Conservation (phyloP, 2,888 invertebrate genomes). For the Calliopum simillimum region DNA sequence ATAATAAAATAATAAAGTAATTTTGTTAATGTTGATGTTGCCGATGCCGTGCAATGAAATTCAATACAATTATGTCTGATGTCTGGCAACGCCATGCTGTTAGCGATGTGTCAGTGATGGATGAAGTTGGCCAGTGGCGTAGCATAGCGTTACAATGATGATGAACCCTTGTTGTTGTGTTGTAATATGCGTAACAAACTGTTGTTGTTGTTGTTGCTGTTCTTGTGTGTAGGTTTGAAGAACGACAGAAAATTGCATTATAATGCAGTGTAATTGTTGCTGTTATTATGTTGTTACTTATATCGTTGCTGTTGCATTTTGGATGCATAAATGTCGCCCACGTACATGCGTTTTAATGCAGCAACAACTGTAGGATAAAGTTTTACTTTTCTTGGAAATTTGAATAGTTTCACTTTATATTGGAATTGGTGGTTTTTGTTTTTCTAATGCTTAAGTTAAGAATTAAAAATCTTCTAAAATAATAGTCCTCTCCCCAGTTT, state of each 20-base stretch:
- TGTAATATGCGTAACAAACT: neutral
- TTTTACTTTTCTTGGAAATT: too few relatives aligned
- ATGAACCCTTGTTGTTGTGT: neutral
- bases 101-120: neutral
- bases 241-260: slow-evolving; percentile 8
- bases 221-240: neutral
- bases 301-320: neutral
- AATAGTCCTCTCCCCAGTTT: too few relatives aligned
- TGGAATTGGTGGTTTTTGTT: too few relatives aligned
- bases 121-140: too few relatives aligned
- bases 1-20: slow-evolving; percentile 11
- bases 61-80: slow-evolving; percentile 24
- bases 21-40: slow-evolving; percentile 5
- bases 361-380: neutral
- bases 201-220: neutral
- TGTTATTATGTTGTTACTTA: neutral
- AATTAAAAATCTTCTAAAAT: too few relatives aligned
- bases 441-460: too few relatives aligned
- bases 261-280: slow-evolving; percentile 13
- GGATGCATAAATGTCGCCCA: neutral
- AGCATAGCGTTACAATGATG: neutral
- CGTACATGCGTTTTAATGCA: neutral
- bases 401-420: too few relatives aligned
- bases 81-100: slow-evolving; percentile 17
- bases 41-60: slow-evolving; percentile 18